These are phyloP conservation scores for Tiliacea citrago DNA, from an alignment of 2,888 invertebrate species.

Conservation along the genomic window DNA sequence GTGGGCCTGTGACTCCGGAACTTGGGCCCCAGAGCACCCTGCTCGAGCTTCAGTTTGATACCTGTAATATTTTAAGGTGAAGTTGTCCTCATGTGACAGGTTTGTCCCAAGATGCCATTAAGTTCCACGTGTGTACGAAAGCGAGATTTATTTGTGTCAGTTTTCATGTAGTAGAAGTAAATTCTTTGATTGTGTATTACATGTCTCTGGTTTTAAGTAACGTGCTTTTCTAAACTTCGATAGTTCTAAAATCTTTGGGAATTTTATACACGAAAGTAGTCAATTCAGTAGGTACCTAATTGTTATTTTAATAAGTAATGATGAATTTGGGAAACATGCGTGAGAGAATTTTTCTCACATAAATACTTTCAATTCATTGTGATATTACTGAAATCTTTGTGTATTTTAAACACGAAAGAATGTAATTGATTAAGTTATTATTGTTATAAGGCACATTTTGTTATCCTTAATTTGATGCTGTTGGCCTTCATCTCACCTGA, in stretches of 20 bases:
- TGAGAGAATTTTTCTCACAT: too few species aligned
- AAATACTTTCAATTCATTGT: background rate
- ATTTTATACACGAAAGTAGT: background rate
- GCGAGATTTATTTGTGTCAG: constrained; percentile 15
- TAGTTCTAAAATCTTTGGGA: background rate
- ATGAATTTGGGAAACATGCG: background rate
- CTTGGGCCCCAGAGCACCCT: background rate
- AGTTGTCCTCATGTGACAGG: constrained; percentile 5
- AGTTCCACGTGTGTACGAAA: background rate
- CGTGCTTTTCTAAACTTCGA: background rate
- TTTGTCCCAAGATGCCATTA: constrained; percentile 17
- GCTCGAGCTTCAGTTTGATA: constrained; percentile 27
- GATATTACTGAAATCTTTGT: background rate
- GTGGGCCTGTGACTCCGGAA: constrained; percentile 12
- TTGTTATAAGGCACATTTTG: too few species aligned
- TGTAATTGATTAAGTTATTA: too few species aligned
- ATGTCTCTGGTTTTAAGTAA: background rate
- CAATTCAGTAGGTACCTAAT: too few species aligned
- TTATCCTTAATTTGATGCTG: too few species aligned
- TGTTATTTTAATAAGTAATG: background rate
- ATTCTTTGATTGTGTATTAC: background rate
- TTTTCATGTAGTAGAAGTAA: background rate
- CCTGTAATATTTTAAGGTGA: constrained; percentile 30
- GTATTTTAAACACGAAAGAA: too few species aligned
- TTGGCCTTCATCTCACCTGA: too few species aligned